phyloP scores from a whole-genome alignment of 2,888 invertebrate species.

The Gibbula magus region DNA sequence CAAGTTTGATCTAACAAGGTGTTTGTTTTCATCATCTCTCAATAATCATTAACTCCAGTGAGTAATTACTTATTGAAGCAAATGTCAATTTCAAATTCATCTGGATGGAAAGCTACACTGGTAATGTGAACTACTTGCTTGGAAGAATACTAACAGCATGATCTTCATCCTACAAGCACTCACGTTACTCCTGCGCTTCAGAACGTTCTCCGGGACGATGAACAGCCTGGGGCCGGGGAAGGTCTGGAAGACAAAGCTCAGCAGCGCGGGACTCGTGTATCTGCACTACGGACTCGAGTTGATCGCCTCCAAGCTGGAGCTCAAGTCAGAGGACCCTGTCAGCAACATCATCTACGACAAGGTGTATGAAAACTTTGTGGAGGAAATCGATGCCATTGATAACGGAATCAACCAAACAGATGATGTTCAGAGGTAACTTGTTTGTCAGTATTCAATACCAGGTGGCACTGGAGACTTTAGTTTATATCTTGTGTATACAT shows the following conservation, averaged over 20 bases:
- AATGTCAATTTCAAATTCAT: too few species aligned
- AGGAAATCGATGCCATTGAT: conserved; percentile 97
- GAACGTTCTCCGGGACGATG: conserved; percentile 76
- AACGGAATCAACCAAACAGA: conserved; percentile 93
- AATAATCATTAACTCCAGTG: too few species aligned
- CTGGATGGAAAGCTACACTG: too few species aligned
- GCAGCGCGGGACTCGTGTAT: conserved; percentile 95
- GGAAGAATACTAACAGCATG: neutral
- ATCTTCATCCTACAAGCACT: neutral
- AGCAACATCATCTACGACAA: conserved; percentile 75
- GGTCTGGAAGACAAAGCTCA: conserved; percentile 81
- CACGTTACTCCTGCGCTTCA: conserved; percentile 47
- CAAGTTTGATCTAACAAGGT: too few species aligned
- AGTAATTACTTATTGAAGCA: too few species aligned
- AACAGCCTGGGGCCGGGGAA: conserved; percentile 66
- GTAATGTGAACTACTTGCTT: neutral
- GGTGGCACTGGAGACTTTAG: neutral
- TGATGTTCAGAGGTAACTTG: conserved; percentile 75
- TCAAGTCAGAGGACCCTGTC: conserved; percentile 49
- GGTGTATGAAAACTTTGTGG: conserved; percentile 90
- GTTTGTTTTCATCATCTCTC: too few species aligned
- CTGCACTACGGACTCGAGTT: conserved; percentile 90
- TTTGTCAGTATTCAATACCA: neutral
- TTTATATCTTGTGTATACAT: too few species aligned
- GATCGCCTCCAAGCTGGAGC: conserved; percentile 55